Evolutionary conservation across 2,113 vertebrate genomes (phyloP).

Genomic region (Kryptolebias marmoratus): DNA sequence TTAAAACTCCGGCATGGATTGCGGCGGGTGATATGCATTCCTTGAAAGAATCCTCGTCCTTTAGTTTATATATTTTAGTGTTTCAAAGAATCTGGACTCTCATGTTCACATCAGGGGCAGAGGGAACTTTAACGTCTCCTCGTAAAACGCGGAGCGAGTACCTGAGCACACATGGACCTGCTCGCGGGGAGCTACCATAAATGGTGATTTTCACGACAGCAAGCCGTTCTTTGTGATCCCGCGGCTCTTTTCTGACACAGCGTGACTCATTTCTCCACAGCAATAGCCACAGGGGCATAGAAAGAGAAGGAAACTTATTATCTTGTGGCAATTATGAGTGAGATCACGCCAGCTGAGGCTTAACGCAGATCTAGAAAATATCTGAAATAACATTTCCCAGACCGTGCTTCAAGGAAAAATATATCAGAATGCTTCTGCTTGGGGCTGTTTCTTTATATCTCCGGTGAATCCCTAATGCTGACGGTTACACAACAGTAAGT

Average conservation of each 20-base stretch:
- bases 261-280: constrained; percentile 35
- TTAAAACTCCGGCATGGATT: no score
- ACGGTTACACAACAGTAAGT: constrained; percentile 5
- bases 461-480: constrained; percentile 4
- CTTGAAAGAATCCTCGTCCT: not conserved
- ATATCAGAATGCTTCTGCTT: not conserved
- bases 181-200: constrained; percentile 61
- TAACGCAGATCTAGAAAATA: not conserved
- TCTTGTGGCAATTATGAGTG: constrained; percentile 1
- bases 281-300: constrained; percentile 8
- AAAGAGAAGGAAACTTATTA: constrained; percentile 7
- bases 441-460: constrained; percentile 7
- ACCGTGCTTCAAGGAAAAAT: no score
- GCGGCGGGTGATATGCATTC: not conserved
- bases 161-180: constrained; percentile 65
- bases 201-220: constrained; percentile 61
- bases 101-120: constrained; percentile 40
- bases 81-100: constrained; percentile 38
- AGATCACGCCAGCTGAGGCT: not conserved
- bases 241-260: constrained; percentile 17
- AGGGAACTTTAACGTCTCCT: constrained; percentile 55
- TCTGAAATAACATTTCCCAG: not conserved
- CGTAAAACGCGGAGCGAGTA: constrained; percentile 61
- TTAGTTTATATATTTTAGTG: constrained; percentile 12
- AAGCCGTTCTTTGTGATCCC: constrained; percentile 47